Evolutionary conservation across 2,888 invertebrate species (phyloP).

Genomic region (Caenorhabditis sinica): DNA sequence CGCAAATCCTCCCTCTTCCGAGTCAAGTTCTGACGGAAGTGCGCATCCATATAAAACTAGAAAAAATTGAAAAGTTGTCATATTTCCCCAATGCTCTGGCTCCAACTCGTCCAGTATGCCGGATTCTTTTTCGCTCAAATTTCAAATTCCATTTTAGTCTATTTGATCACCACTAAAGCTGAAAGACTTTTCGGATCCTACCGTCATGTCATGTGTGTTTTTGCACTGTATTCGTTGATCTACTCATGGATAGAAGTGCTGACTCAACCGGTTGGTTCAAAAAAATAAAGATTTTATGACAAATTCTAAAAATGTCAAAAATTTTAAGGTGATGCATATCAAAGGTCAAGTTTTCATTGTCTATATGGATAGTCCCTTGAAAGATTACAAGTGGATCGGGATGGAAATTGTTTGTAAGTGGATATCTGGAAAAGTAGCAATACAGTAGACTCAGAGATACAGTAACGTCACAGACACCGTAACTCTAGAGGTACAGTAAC

Average conservation of each 20-base stretch:
- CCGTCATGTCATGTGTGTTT: constrained; percentile 44
- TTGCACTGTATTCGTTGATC: constrained; percentile 32
- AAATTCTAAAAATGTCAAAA: background rate
- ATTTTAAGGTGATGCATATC: constrained; percentile 33
- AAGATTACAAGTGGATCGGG: constrained; percentile 37
- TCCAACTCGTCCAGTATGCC: constrained; percentile 36
- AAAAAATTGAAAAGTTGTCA: too few species aligned
- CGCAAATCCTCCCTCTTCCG: too few species aligned
- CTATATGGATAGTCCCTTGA: constrained; percentile 48
- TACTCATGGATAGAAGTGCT: constrained; percentile 50
- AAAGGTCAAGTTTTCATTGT: constrained; percentile 38
- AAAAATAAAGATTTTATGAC: background rate
- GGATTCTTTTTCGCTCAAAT: constrained; percentile 43
- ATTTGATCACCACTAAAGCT: constrained; percentile 40
- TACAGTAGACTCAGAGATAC: too few species aligned
- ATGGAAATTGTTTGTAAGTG: constrained; percentile 23
- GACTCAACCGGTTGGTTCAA: constrained; percentile 36
- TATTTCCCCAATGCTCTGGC: background rate
- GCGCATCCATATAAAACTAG: too few species aligned
- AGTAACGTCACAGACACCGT: too few species aligned
- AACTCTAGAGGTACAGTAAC: too few species aligned
- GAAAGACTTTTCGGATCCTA: constrained; percentile 37
- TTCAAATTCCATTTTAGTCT: constrained; percentile 25
- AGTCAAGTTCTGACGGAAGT: too few species aligned
- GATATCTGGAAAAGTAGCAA: background rate